Evolutionary conservation across 64 coral and sea anemone species (phyloP).

Genomic region (Trachythela sp.): DNA sequence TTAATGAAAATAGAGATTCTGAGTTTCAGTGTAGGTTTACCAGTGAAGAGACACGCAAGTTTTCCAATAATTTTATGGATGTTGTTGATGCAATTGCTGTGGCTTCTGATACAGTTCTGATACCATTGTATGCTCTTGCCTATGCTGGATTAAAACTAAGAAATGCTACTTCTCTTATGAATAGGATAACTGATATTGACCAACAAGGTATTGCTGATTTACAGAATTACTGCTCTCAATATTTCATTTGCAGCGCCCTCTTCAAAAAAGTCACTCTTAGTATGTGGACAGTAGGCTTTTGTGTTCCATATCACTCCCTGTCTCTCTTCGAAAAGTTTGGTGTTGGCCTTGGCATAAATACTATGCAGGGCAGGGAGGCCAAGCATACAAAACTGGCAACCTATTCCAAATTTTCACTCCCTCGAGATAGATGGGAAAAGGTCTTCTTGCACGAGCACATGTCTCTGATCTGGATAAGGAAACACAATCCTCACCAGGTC

Average conservation of each 20-base stretch:
- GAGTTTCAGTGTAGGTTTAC: constrained; percentile 64
- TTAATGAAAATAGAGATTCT: constrained; percentile 46
- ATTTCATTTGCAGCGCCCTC: constrained; percentile 25
- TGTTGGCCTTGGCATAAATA: constrained; percentile 66
- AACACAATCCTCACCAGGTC: constrained; percentile 38
- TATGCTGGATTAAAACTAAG: constrained; percentile 63
- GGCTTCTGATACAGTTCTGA: constrained; percentile 33
- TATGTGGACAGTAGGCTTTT: constrained; percentile 26
- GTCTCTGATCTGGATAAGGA: constrained; percentile 49
- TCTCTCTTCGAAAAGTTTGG: constrained; percentile 34
- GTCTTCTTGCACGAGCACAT: constrained; percentile 75
- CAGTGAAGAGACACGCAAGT: constrained; percentile 68
- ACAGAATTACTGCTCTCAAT: constrained; percentile 54
- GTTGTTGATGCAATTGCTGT: constrained; percentile 55
- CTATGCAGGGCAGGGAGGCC: constrained; percentile 79
- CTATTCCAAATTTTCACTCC: constrained; percentile 60
- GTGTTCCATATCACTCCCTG: constrained; percentile 50
- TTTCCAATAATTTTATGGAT: constrained; percentile 70
- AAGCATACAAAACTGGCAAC: constrained; percentile 56
- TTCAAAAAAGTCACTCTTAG: too few relatives aligned
- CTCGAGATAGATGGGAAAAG: constrained; percentile 57
- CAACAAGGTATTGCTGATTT: constrained; percentile 51
- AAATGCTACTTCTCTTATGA: constrained; percentile 69
- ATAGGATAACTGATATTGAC: constrained; percentile 58
- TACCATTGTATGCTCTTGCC: constrained; percentile 50